Evolutionary conservation across 2,888 invertebrate genomes (phyloP), one percentile per base, ranked within the genome.

Genomic region (Thymelicus sylvestris): DNA sequence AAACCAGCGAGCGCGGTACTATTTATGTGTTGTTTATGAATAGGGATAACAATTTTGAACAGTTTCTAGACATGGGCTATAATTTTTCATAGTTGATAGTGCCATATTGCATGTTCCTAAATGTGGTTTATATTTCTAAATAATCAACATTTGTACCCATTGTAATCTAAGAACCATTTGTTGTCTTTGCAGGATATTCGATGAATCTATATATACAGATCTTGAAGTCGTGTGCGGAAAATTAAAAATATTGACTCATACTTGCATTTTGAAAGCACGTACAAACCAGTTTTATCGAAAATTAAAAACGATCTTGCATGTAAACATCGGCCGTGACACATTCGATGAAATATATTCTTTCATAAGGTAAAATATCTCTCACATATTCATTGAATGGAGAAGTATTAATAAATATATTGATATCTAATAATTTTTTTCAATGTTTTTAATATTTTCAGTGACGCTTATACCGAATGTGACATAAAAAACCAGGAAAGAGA

Each of bases 201-300:
- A 94, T 82, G 94, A 95, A 83, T 94, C 95, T 78, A 91, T 95
- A 78, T 94, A 94, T 87, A 93, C 94, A 80, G 95, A 95, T 88
- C 88, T 95, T 84, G 94, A 95, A 86, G 91, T 95, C 85, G 91
- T 93, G 81, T 93, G 95, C 84, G 94, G 94, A 80, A 93, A 92
- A 89, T 86, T 93, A 83, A 90, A 94, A 87, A 89, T 95, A 87
- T 87, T 91, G 85, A 94, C 95, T 76, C 95, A 95, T 88, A 90
- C 93, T 85, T 95, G 95, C 85, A 94, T 95, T 79, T 83, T 95
- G 81, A 94, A 91, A 89, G 90, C 94, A 83, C 94, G 95, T 85
- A 94, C 95, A 72, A 92, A 94, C 78, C 87, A 90, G 80, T 95
- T 95, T 88, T 95, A 93, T 86, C 88, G 90, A 80, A 92, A 93